These are phyloP conservation scores for Alligator mississippiensis DNA, from an alignment of 2,113 vertebrate species.

Conservation along the genomic window DNA sequence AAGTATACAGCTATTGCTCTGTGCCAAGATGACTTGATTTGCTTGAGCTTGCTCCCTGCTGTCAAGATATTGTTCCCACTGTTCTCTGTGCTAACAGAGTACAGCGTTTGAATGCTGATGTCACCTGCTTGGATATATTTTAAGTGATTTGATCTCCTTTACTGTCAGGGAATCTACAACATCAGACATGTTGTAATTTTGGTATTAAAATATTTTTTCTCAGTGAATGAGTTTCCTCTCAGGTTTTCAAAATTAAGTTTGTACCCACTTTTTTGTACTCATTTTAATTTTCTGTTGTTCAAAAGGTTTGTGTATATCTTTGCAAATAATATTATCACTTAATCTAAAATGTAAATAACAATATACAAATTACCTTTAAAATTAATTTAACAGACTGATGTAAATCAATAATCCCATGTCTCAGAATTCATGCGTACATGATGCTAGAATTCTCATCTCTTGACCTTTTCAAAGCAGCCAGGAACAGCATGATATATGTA, in stretches of 20 bases:
- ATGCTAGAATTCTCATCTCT: background rate
- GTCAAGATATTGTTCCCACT: background rate
- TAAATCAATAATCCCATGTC: background rate
- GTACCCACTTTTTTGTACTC: background rate
- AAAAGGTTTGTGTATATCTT: accelerated
- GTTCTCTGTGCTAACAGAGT: too few relatives aligned
- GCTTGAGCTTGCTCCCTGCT: background rate
- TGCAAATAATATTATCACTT: background rate
- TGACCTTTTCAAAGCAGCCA: background rate
- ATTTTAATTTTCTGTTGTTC: background rate
- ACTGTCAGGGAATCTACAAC: background rate
- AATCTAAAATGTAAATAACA: background rate
- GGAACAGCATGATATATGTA: background rate
- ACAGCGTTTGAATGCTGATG: background rate
- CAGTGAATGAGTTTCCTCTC: background rate
- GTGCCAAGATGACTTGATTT: background rate
- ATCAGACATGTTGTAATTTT: accelerated
- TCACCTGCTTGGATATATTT: background rate
- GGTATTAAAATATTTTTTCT: background rate
- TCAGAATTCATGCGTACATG: accelerated
- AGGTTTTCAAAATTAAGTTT: background rate
- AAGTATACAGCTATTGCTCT: background rate
- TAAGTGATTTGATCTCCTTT: background rate
- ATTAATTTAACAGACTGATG: accelerated
- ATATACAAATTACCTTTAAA: background rate